A percentile compares a stretch with the other conserved stretches of the same genome.
Evolutionary conservation across 2,888 invertebrate genomes (phyloP).

Genomic region (Cantharis nigra): DNA sequence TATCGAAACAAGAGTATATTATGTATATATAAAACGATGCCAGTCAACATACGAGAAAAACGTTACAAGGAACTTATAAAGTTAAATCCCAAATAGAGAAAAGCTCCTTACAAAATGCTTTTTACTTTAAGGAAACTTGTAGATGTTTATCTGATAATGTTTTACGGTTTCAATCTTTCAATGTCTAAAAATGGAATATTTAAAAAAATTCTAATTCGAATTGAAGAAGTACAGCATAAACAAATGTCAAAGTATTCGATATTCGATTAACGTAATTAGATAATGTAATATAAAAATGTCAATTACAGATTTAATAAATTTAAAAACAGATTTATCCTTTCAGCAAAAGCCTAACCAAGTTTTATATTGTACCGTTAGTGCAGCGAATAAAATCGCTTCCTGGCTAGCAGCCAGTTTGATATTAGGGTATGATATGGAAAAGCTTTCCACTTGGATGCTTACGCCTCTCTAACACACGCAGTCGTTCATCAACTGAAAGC

Average conservation of each 20-base stretch:
- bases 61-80: not conserved
- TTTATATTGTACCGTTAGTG: conserved; percentile 10
- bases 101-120: not conserved
- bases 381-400: conserved; percentile 33
- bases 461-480: conserved; percentile 34
- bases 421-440: conserved; percentile 36
- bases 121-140: not conserved
- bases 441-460: conserved; percentile 34
- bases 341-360: conserved; percentile 9
- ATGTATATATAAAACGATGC: not conserved
- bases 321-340: conserved; percentile 14
- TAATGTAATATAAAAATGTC: conserved; percentile 1
- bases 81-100: not conserved
- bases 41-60: not conserved
- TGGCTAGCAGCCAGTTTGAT: conserved; percentile 39
- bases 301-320: conserved; percentile 20
- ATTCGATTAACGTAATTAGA: not conserved
- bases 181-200: not conserved
- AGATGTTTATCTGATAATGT: not conserved
- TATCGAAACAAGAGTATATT: not conserved
- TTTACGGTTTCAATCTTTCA: not conserved
- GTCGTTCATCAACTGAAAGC: conserved; percentile 33
- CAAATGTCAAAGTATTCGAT: not conserved
- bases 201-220: not conserved
- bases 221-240: not conserved